phyloP scores from a whole-genome alignment of 2,797 vertebrate species.

The Poecilia gillii region DNA sequence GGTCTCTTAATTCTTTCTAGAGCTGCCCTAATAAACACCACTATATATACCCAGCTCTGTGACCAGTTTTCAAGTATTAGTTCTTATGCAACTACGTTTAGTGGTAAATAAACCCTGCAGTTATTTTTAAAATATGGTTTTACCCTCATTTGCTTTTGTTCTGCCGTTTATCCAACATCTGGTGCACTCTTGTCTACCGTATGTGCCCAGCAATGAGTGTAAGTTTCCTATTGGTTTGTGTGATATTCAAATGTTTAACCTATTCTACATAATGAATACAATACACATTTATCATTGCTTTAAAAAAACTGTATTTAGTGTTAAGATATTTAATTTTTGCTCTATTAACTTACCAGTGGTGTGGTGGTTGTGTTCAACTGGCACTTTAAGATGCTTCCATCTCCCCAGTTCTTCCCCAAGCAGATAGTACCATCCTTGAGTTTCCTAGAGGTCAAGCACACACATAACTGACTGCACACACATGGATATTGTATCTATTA shows the following conservation, averaged over 20 bases:
- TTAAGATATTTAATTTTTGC: not conserved
- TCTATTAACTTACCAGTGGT: constrained; percentile 58
- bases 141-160: not conserved
- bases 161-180: not conserved
- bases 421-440: constrained; percentile 91
- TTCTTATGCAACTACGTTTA: not conserved
- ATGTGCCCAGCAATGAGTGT: not conserved
- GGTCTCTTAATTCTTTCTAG: no score
- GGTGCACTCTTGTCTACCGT: not conserved
- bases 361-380: constrained; percentile 64
- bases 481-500: not conserved
- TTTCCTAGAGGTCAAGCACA: constrained; percentile 75
- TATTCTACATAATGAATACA: not conserved
- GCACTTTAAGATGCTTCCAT: constrained; percentile 91
- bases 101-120: not conserved
- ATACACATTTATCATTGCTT: not conserved
- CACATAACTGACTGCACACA: constrained; percentile 2
- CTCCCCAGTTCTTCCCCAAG: constrained; percentile 86
- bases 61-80: not conserved
- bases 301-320: not conserved
- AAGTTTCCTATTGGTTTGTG: not conserved
- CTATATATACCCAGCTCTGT: not conserved
- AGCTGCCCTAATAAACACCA: not conserved
- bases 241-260: not conserved
- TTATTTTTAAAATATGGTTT: not conserved